Percentiles rank a stretch among this genome's conserved stretches.
Evolutionary conservation across 2,888 invertebrate genomes (phyloP).

Genomic region (Drosophila ochracea): DNA sequence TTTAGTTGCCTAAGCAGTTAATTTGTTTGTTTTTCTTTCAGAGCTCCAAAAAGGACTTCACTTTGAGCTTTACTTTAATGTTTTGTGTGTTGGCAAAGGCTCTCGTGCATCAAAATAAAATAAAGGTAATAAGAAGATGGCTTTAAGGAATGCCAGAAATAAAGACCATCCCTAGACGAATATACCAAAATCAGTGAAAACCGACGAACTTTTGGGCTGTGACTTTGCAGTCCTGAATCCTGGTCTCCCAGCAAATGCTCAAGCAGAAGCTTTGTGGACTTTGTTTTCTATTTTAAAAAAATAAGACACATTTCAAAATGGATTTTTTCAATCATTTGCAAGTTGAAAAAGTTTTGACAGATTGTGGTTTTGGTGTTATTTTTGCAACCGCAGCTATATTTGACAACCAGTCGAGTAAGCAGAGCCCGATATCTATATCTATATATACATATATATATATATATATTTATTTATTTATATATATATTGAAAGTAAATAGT

Average conservation of each 20-base stretch:
- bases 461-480: neutral
- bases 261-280: neutral
- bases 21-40: neutral
- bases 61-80: neutral
- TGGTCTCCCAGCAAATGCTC: neutral
- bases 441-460: neutral
- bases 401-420: neutral
- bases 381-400: neutral
- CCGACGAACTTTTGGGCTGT: neutral
- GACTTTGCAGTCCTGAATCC: neutral
- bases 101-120: neutral
- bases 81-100: neutral
- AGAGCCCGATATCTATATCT: neutral
- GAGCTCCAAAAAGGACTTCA: neutral
- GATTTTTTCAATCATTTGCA: neutral
- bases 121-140: neutral
- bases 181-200: neutral
- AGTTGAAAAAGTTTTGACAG: neutral
- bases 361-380: neutral
- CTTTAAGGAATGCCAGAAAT: neutral
- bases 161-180: fast-evolving
- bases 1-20: neutral
- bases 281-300: neutral
- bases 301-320: neutral
- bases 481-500: neutral